Evolutionary conservation across 1,140 invertebrate species (phyloP).

Genomic region (Acromyrmex echinatior): DNA sequence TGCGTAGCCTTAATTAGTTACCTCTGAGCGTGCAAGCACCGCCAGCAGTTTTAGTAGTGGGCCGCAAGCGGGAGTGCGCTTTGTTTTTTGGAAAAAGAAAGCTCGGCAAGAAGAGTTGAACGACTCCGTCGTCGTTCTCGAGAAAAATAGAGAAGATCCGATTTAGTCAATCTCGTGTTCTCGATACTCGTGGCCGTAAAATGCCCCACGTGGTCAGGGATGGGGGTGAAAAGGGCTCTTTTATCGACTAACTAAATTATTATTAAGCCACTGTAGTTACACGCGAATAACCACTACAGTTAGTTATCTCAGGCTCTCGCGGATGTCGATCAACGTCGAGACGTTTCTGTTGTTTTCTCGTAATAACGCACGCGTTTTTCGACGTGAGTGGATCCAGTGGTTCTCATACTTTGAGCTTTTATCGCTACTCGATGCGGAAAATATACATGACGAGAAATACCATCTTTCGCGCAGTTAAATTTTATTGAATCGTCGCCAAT

Average conservation of each 20-base stretch:
- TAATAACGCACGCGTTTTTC: constrained; percentile 14
- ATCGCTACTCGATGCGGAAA: neutral
- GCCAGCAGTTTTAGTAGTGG: constrained; percentile 75
- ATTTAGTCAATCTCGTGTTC: constrained; percentile 26
- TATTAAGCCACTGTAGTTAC: constrained; percentile 19
- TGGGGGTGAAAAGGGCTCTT: neutral
- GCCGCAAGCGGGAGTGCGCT: constrained; percentile 69
- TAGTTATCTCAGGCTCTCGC: constrained; percentile 1
- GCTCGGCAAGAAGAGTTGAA: constrained; percentile 18
- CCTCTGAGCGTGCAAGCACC: constrained; percentile 84
- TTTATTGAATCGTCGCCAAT: constrained; percentile 19
- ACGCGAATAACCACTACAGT: neutral
- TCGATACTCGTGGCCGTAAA: constrained; percentile 18
- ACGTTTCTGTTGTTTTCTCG: neutral
- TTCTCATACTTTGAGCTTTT: constrained; percentile 42
- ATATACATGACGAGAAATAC: neutral
- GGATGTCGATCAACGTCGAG: constrained; percentile 15
- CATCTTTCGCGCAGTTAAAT: neutral
- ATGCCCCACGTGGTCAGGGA: neutral
- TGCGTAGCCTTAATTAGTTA: constrained; percentile 85
- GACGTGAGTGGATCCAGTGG: neutral
- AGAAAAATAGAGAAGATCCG: neutral
- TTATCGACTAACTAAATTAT: constrained; percentile 49
- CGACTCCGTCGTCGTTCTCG: constrained; percentile 4
- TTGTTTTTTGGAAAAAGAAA: constrained; percentile 64